A percentile compares a stretch with the other conserved stretches of the same genome.
These are phyloP conservation scores for Ectemnius continuus DNA, from an alignment of 2,888 invertebrate genomes.

Conservation along the genomic window DNA sequence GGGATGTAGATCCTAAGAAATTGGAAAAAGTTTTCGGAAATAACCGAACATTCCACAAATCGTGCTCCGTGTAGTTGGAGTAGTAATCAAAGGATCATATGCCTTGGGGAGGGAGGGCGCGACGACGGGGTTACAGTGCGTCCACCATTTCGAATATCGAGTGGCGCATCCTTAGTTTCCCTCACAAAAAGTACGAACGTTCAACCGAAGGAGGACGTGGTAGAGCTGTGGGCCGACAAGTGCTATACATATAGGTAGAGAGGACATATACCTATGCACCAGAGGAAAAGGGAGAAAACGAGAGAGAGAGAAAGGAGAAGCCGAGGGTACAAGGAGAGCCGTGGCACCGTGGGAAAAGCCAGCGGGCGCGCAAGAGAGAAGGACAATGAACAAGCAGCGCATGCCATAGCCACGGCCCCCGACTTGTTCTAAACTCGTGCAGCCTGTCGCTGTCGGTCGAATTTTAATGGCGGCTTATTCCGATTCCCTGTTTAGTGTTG, in stretches of 20 bases:
- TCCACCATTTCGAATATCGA: conserved; percentile 5
- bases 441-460: conserved; percentile 67
- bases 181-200: conserved; percentile 13
- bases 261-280: conserved; percentile 3
- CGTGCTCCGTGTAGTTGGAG: too few species aligned
- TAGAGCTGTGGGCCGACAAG: conserved; percentile 32
- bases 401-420: conserved; percentile 66
- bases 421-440: conserved; percentile 62
- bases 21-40: neutral
- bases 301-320: conserved; percentile 38
- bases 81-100: too few species aligned
- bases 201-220: conserved; percentile 35
- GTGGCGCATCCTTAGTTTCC: conserved; percentile 13
- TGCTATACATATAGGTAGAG: conserved; percentile 21
- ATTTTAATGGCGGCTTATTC: conserved; percentile 75
- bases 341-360: conserved; percentile 52
- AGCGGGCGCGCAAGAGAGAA: conserved; percentile 45
- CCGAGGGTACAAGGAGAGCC: conserved; percentile 35
- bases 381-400: conserved; percentile 59
- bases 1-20: too few species aligned
- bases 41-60: too few species aligned
- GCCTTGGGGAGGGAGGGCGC: neutral
- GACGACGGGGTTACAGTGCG: neutral
- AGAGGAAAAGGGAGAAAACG: conserved; percentile 21
- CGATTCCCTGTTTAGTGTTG: conserved; percentile 71